These are phyloP conservation scores for Oscheius sp. DNA, from an alignment of 2,888 invertebrate species.

Conservation along the genomic window DNA sequence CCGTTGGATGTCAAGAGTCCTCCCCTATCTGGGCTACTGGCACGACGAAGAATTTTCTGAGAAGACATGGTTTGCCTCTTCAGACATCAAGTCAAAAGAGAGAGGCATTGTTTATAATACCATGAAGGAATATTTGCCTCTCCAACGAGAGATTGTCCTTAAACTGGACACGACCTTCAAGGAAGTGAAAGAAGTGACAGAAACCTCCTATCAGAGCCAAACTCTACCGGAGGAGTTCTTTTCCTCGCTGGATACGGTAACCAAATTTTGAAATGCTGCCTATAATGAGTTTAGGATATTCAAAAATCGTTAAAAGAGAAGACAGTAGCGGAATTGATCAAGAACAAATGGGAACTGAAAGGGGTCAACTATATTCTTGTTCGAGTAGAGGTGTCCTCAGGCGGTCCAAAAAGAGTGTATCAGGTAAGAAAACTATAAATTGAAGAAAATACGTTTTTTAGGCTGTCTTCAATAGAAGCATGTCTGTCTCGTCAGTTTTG, in stretches of 20 bases:
- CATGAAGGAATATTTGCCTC: background rate
- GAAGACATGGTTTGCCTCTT: background rate
- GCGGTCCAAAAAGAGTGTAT: background rate
- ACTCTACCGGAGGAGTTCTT: slow-evolving; percentile 13
- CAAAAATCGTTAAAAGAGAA: background rate
- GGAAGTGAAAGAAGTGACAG: slow-evolving; percentile 3
- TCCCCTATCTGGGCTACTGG: background rate
- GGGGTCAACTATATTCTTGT: background rate
- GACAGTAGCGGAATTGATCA: background rate
- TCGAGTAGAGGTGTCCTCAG: background rate
- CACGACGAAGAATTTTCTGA: background rate
- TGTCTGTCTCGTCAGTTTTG: background rate
- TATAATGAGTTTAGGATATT: background rate
- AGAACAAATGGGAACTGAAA: background rate
- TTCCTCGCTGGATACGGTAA: background rate
- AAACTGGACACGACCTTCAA: slow-evolving; percentile 5
- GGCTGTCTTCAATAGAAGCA: slow-evolving; percentile 9
- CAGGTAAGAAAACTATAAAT: background rate
- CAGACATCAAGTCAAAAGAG: background rate
- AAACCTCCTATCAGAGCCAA: background rate
- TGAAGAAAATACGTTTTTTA: background rate
- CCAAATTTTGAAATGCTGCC: background rate
- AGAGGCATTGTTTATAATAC: background rate
- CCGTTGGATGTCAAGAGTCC: slow-evolving; percentile 2
- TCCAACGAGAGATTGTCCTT: background rate